Evolutionary conservation across 1,140 invertebrate genomes (phyloP).

Genomic region (Trialeurodes vaporariorum): DNA sequence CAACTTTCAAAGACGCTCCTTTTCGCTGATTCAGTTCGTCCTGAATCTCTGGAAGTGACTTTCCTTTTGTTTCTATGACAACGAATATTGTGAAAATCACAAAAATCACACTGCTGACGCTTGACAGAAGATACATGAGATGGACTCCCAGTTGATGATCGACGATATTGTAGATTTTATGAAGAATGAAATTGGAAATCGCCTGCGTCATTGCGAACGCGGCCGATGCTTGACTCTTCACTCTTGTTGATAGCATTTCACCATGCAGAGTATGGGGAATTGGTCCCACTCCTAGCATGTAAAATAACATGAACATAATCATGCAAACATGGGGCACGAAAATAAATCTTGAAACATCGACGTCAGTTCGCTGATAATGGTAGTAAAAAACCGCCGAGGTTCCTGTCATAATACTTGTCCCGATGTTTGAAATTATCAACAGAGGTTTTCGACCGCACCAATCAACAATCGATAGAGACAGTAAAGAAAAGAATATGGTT

Average conservation of each 20-base stretch:
- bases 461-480: slow-evolving; percentile 31
- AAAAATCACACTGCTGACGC: slow-evolving; percentile 38
- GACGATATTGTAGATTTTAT: slow-evolving; percentile 21
- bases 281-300: slow-evolving; percentile 25
- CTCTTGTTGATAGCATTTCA: slow-evolving; percentile 27
- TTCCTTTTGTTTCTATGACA: slow-evolving; percentile 62
- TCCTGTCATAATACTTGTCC: slow-evolving; percentile 1
- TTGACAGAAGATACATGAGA: slow-evolving; percentile 23
- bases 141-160: slow-evolving; percentile 12
- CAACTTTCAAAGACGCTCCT: no score
- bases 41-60: slow-evolving; percentile 65
- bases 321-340: slow-evolving; percentile 20
- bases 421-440: slow-evolving; percentile 35
- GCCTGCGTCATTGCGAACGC: slow-evolving; percentile 23
- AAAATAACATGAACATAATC: slow-evolving; percentile 19
- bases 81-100: slow-evolving; percentile 36
- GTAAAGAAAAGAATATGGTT: neutral
- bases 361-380: neutral
- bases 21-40: no score
- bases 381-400: slow-evolving; percentile 10
- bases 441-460: slow-evolving; percentile 38
- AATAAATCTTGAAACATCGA: neutral
- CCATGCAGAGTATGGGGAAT: slow-evolving; percentile 26
- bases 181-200: slow-evolving; percentile 21
- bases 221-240: slow-evolving; percentile 25